phyloP scores from a whole-genome alignment of 2,888 invertebrate genomes.

The Lysandra coridon region DNA sequence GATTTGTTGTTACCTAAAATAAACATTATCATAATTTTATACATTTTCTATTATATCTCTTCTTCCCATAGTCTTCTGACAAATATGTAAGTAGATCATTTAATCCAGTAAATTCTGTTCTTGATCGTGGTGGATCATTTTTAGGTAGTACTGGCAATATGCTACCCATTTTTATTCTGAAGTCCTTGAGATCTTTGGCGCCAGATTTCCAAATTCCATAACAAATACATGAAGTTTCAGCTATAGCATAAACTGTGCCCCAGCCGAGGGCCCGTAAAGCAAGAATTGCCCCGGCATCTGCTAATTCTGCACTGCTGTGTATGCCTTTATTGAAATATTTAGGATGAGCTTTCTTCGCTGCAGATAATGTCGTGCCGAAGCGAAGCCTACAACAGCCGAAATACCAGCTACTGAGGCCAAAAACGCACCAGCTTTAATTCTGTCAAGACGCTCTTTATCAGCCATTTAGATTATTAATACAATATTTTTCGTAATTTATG shows the following conservation, averaged over 20 bases:
- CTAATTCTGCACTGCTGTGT: constrained; percentile 80
- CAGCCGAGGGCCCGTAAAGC: constrained; percentile 92
- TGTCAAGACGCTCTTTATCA: constrained; percentile 64
- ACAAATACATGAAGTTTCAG: constrained; percentile 90
- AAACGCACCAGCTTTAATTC: constrained; percentile 84
- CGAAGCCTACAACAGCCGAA: constrained; percentile 85
- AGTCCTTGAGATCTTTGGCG: constrained; percentile 90
- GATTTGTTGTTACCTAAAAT: constrained; percentile 34
- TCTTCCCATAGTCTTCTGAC: constrained; percentile 76
- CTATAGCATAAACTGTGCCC: constrained; percentile 93
- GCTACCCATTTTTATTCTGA: constrained; percentile 89
- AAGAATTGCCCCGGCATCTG: constrained; percentile 88
- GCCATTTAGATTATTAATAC: constrained; percentile 45
- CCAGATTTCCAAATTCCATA: constrained; percentile 95
- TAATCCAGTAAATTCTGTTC: constrained; percentile 92
- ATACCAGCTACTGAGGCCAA: constrained; percentile 87
- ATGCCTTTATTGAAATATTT: constrained; percentile 87
- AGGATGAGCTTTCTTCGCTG: constrained; percentile 89
- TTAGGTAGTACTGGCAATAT: constrained; percentile 88
- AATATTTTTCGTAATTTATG: not conserved
- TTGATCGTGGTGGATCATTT: constrained; percentile 88
- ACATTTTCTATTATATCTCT: constrained; percentile 41
- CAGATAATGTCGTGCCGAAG: constrained; percentile 88
- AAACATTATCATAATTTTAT: constrained; percentile 16
- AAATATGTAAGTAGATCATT: constrained; percentile 92